Conservation (phyloP, 2,113 vertebrate species). For the Ailurus styani region DNA sequence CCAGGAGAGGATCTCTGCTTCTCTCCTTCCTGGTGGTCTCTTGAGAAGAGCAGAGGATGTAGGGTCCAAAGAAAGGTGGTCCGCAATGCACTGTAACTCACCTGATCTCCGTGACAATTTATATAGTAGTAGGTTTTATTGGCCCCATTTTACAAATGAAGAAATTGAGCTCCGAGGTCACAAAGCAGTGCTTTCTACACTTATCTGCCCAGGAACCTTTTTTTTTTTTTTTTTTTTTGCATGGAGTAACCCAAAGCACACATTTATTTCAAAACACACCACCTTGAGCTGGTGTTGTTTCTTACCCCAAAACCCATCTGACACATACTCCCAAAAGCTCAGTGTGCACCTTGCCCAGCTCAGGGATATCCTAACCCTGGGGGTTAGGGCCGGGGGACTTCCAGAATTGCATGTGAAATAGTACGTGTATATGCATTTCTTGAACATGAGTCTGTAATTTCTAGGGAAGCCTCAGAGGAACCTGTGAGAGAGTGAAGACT, state of each 20-base stretch:
- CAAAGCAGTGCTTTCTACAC: not conserved
- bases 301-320: not conserved
- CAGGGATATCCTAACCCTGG: not conserved
- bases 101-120: not conserved
- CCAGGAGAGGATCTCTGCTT: not conserved
- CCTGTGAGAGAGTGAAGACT: not conserved
- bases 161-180: not conserved
- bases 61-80: not conserved
- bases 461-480: not conserved
- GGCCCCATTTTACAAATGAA: not conserved
- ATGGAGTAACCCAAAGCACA: not conserved
- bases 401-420: not conserved
- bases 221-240: not conserved
- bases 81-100: not conserved
- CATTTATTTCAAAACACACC: not conserved
- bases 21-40: not conserved
- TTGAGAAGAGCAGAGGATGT: not conserved
- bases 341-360: fast-evolving
- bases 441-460: not conserved
- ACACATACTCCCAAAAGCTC: not conserved
- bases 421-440: not conserved
- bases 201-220: not conserved
- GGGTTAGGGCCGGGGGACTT: not conserved
- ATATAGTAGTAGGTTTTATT: not conserved
- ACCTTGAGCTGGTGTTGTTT: not conserved